Base-by-base conservation (phyloP, 2,888 invertebrate species). In the Sialis lutaria region DNA sequence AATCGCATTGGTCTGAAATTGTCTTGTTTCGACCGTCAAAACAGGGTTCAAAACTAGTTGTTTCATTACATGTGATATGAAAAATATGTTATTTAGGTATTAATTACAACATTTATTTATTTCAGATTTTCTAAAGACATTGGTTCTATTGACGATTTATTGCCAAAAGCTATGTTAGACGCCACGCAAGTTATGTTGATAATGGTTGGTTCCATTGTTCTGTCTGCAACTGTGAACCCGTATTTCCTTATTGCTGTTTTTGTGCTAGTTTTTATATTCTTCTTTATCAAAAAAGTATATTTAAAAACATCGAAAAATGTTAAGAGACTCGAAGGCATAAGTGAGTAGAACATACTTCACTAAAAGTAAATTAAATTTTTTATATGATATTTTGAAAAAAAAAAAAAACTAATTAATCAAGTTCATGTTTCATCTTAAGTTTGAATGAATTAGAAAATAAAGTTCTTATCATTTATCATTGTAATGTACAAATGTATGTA, bases 71-170 rank as follows among this genome's bases (percentile, higher is more conserved):
- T n/a, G n/a, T n/a, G n/a, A n/a, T n/a, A n/a, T n/a, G n/a, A n/a
- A n/a, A n/a, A n/a, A n/a, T 35, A 35, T 9, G 8, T n/a, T 8
- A 35, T 8, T 35, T 8, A 9, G 2, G 35, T 35, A 35, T 8
- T n/a, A n/a, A 35, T 35, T 8, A 35, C 9, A 35, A 35, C 35
- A 9, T n/a, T 3, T 35, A 10, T 6, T 12, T 6, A 37, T 37
- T 37, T 37, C 8, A 37, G 88, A 47, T 89, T 89, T 64, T 84
- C 88, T 1, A 88, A 88, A 60, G 89, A 89, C 58, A 79, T 86
- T 64, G 86, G 86, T 0, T 69, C 80, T 2, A 75, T 88, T 44
- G 85, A 86, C 57, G 85, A 86, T 62, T 67, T 75, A 12, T 61
- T 86, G 45, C 82, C 83, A 0, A 65, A 70, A 50, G 74, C 77